Conservation (phyloP, 2,888 invertebrate species). For the Criorhina ranunculi region DNA sequence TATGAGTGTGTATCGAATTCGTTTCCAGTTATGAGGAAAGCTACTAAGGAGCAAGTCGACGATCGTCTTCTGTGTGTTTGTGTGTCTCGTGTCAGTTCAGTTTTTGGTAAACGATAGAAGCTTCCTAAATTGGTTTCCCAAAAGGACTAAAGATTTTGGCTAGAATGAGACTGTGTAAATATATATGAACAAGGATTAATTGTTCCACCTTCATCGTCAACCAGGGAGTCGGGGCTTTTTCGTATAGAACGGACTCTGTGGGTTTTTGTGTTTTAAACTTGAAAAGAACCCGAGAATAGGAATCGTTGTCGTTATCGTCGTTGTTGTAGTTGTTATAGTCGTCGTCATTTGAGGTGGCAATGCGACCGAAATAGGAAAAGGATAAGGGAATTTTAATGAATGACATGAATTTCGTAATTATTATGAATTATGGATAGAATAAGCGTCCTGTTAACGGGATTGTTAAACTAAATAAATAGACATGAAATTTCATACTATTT, state of each 20-base stretch:
- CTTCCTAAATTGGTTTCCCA: conserved; percentile 70
- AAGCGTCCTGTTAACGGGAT: conserved; percentile 75
- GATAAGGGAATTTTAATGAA: conserved; percentile 62
- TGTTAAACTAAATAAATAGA: conserved; percentile 77
- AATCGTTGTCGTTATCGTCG: conserved; percentile 17
- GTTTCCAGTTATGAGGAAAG: conserved; percentile 38
- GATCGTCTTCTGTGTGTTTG: conserved; percentile 38
- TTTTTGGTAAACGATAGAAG: conserved; percentile 65
- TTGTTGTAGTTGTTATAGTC: background rate
- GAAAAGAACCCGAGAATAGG: conserved; percentile 18
- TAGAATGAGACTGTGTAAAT: conserved; percentile 54
- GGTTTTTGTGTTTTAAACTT: conserved; percentile 39
- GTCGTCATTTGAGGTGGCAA: background rate
- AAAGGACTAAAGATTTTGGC: conserved; percentile 38
- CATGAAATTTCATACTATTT: conserved; percentile 77
- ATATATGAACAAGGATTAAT: conserved; percentile 74
- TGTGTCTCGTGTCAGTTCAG: conserved; percentile 60
- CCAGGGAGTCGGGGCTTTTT: conserved; percentile 37
- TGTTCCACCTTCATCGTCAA: conserved; percentile 71
- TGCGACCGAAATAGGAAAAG: conserved; percentile 44
- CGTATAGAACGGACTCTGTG: conserved; percentile 51
- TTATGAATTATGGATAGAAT: conserved; percentile 77
- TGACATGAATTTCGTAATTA: conserved; percentile 76
- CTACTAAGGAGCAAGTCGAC: conserved; percentile 17
- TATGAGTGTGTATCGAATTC: conserved; percentile 36